Conservation (phyloP, 1,140 invertebrate species). For the Choristoneura fumiferana region DNA sequence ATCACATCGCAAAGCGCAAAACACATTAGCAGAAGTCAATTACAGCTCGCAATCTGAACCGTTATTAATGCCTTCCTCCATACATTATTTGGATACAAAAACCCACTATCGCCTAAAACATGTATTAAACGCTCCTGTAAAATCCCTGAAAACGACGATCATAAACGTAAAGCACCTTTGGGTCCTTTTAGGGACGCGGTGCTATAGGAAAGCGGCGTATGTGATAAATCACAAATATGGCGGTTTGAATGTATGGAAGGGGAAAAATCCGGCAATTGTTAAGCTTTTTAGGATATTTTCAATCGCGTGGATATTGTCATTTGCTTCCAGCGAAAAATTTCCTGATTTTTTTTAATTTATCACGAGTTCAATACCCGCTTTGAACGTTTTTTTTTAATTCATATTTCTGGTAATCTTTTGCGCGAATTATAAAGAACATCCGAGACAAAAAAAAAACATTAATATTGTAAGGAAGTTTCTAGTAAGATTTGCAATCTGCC, state of each 20-base stretch:
- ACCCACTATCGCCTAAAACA: constrained; percentile 8
- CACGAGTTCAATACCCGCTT: too few species aligned
- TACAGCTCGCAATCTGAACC: neutral
- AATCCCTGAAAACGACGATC: neutral
- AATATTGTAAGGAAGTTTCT: neutral
- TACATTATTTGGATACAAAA: constrained; percentile 9
- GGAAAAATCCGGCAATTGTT: too few species aligned
- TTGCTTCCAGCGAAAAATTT: too few species aligned
- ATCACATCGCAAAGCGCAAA: constrained; percentile 11
- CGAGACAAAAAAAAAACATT: too few species aligned
- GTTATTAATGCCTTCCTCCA: constrained; percentile 1
- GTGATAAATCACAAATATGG: constrained; percentile 12
- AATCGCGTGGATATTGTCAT: too few species aligned
- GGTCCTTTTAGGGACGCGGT: neutral
- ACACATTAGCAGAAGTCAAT: constrained; percentile 15
- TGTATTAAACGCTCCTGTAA: neutral
- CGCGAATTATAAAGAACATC: too few species aligned
- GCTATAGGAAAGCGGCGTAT: neutral
- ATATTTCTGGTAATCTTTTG: too few species aligned
- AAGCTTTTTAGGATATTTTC: too few species aligned
- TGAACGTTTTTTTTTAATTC: too few species aligned
- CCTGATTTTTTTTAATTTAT: too few species aligned
- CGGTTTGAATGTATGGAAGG: neutral
- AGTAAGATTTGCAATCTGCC: neutral
- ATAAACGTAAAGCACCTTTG: constrained; percentile 11